These are phyloP conservation scores for human (Homo sapiens) DNA, from an alignment of 2,113 vertebrate genomes.

Conservation along the genomic window GRCh38 chr12:78040001-78040500, in stretches of 20 bases:
- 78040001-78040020: background rate
- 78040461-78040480: background rate
- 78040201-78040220: constrained; percentile 27
- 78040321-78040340: background rate
- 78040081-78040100: background rate
- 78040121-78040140: background rate
- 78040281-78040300: background rate
- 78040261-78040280: background rate
- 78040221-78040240: background rate
- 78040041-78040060: background rate
- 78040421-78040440: background rate
- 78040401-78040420: background rate
- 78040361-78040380: background rate
- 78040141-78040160: background rate
- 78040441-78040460: background rate
- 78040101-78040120: constrained; percentile 7
- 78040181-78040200: constrained; percentile 44
- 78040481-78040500: background rate
- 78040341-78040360: background rate
- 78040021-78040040: background rate
- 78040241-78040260: background rate
- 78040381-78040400: background rate
- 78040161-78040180: constrained; percentile 47
- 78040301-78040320: background rate
- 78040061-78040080: background rate